Base-by-base conservation (phyloP, 2,113 vertebrate species). In the Ellobius talpinus region DNA sequence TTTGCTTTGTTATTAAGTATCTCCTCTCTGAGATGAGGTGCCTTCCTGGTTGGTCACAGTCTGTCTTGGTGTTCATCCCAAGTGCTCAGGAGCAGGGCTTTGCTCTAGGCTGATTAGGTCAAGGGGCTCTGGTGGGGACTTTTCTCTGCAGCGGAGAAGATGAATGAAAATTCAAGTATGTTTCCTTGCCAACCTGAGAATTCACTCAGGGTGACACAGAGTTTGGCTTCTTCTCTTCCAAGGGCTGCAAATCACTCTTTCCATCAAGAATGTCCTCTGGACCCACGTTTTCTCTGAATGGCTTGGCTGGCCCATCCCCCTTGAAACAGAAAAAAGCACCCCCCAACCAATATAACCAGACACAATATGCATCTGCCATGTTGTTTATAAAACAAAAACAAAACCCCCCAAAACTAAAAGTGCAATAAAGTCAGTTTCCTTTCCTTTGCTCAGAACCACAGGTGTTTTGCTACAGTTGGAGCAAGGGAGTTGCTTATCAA, bases 151-250 rank as follows among this genome's bases (percentile, higher is more conserved):
- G 98, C 94, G 90, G 73, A 98, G 95, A 98, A 98, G 97, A 97
- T 89, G 96, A 98, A 47, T 95, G 97, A 97, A 97, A 98, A 98
- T 99, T 99, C 99, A 99, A 99, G 98, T 99, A 99, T 98, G 97
- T 97, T 98, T 98, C 94, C 96, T 10, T 92, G 97, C 94, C 97
- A 97, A 77, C 93, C 97, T 14, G 79, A 98, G 96, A 1, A 0
- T 1, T 95, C 29, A 76, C 97, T 96, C 98, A 95, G 97, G 86
- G 91, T 96, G 97, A 97, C 98, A 94, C 0, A 1, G 91, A 96
- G 96, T 96, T 98, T 98, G 98, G 97, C 97, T 98, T 93, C 94
- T 96, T 96, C 95, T 97, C 16, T 55, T 86, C 95, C 1, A 76
- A 97, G 96, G 95, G 97, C 93, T 82, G 95, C 89, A 74, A 0